Percentiles rank a stretch among this genome's conserved stretches.
These are phyloP conservation scores for Neodiprion virginianus DNA, from an alignment of 1,140 invertebrate genomes.

Conservation along the genomic window DNA sequence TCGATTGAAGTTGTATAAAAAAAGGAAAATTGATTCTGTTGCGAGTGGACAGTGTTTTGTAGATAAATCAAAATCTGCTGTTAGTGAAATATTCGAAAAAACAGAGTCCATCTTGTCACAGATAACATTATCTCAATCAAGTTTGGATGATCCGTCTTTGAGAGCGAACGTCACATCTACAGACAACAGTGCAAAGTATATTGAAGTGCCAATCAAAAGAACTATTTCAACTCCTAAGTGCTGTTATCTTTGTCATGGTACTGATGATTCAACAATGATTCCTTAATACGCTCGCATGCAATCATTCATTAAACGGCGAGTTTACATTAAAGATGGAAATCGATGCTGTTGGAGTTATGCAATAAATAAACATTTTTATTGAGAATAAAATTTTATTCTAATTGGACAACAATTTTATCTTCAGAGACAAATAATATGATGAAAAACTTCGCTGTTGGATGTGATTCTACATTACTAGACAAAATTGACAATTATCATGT, in stretches of 20 bases:
- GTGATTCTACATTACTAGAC: constrained; percentile 25
- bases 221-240: constrained; percentile 24
- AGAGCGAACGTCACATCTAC: not conserved
- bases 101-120: constrained; percentile 20
- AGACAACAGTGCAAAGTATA: constrained; percentile 17
- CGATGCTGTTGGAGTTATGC: constrained; percentile 32
- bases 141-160: constrained; percentile 22
- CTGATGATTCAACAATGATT: constrained; percentile 20
- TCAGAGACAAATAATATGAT: constrained; percentile 9
- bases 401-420: not conserved
- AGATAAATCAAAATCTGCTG: constrained; percentile 14
- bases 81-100: constrained; percentile 19
- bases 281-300: constrained; percentile 21
- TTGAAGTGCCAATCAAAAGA: constrained; percentile 25
- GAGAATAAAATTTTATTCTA: constrained; percentile 29
- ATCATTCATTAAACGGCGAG: constrained; percentile 19
- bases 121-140: constrained; percentile 21
- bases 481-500: constrained; percentile 26
- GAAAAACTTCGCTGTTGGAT: constrained; percentile 20
- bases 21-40: constrained; percentile 12
- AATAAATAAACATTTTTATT: constrained; percentile 32
- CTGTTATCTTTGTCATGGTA: constrained; percentile 26
- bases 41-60: not conserved
- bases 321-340: constrained; percentile 31
- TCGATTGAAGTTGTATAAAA: constrained; percentile 20